phyloP scores from a whole-genome alignment of 1,140 invertebrate genomes.

The Drosophila lowei region DNA sequence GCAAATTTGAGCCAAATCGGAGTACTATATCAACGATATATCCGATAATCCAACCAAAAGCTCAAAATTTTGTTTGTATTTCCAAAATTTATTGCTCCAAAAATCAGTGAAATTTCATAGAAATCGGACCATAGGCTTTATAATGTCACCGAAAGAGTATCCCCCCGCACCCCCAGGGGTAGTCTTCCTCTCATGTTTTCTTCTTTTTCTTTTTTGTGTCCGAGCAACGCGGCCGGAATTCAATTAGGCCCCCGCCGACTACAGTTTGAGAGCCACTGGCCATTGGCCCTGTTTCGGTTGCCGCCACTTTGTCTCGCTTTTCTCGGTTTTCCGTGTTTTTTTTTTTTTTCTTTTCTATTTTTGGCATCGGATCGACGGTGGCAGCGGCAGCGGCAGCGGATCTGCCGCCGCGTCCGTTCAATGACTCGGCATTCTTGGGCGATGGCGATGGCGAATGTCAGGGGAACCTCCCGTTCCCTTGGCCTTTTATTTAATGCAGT shows the following conservation, averaged over 20 bases:
- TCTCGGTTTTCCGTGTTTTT: background rate
- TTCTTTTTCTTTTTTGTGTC: background rate
- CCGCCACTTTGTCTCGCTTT: constrained; percentile 26
- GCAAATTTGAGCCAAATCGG: no score
- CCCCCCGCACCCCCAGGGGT: no score
- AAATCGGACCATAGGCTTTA: no score
- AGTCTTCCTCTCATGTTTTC: constrained; percentile 23
- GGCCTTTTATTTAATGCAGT: constrained; percentile 37
- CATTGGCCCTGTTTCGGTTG: constrained; percentile 20
- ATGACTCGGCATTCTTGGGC: constrained; percentile 53
- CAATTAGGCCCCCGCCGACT: constrained; percentile 29
- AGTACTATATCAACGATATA: no score
- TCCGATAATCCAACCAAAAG: no score
- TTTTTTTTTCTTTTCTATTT: constrained; percentile 17
- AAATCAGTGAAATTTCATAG: no score
- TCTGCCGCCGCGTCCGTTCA: constrained; percentile 52
- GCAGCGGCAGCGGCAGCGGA: no score
- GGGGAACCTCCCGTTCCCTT: constrained; percentile 7
- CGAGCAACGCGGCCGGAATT: constrained; percentile 40
- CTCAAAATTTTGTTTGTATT: no score
- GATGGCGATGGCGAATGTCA: background rate
- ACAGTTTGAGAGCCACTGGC: constrained; percentile 23
- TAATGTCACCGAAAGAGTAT: no score
- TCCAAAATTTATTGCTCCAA: no score
- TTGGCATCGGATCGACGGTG: constrained; percentile 13